Evolutionary conservation across 2,888 invertebrate genomes (phyloP).

Genomic region (Shargacucullia verbasci): DNA sequence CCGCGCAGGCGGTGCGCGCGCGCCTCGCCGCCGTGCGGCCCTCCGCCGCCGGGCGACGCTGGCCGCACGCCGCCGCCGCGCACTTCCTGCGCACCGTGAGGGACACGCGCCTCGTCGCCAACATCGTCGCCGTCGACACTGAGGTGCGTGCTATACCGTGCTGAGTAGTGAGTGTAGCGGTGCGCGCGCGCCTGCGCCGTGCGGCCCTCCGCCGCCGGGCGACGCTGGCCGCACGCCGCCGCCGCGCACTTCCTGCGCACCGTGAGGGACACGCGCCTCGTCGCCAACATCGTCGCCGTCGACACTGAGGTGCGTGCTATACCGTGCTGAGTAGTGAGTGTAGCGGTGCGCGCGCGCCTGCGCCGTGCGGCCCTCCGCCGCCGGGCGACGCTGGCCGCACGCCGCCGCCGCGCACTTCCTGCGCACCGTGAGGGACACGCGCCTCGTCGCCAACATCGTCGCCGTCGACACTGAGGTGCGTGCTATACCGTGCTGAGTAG

Average conservation of each 20-base stretch:
- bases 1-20: slow-evolving; percentile 86
- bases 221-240: slow-evolving; percentile 83
- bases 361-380: slow-evolving; percentile 76
- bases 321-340: too few species aligned
- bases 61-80: slow-evolving; percentile 79
- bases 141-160: slow-evolving; percentile 22
- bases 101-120: slow-evolving; percentile 75
- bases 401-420: slow-evolving; percentile 79
- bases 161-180: slow-evolving; percentile 56
- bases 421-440: slow-evolving; percentile 67
- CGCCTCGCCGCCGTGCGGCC: slow-evolving; percentile 84
- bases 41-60: slow-evolving; percentile 74
- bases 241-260: slow-evolving; percentile 74
- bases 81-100: slow-evolving; percentile 76
- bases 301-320: slow-evolving; percentile 31
- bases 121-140: slow-evolving; percentile 56
- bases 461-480: slow-evolving; percentile 29
- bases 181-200: slow-evolving; percentile 85
- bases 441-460: slow-evolving; percentile 76
- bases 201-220: slow-evolving; percentile 75
- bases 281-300: slow-evolving; percentile 70
- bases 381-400: slow-evolving; percentile 82
- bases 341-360: slow-evolving; percentile 85
- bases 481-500: too few species aligned
- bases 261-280: slow-evolving; percentile 73